Percentiles rank a stretch among this genome's conserved stretches.
Conservation (phyloP, 2,113 vertebrate genomes). For the Psittacula cyanocephala region DNA sequence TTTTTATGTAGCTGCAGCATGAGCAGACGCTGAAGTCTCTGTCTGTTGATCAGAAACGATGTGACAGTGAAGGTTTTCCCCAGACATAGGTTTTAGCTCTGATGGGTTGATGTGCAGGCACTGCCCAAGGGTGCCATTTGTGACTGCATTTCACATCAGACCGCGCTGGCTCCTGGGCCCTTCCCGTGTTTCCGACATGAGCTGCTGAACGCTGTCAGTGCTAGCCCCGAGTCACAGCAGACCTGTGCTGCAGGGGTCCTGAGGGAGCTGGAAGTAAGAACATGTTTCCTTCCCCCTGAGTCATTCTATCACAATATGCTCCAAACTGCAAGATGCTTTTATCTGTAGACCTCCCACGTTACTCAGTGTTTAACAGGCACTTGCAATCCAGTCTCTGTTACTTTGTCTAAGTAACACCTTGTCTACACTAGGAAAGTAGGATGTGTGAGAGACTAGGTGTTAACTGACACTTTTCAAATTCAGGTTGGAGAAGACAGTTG, state of each 20-base stretch:
- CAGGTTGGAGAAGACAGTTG: constrained; percentile 1
- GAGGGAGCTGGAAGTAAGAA: neutral
- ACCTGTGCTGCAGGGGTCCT: neutral
- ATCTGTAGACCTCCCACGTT: neutral
- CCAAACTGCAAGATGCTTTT: constrained; percentile 7
- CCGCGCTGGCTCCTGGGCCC: rapidly evolving
- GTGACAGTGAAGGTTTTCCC: neutral
- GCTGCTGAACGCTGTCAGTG: rapidly evolving
- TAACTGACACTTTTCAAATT: constrained; percentile 5
- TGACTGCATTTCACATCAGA: neutral
- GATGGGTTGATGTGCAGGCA: neutral
- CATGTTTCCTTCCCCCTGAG: neutral
- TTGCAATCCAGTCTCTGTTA: neutral
- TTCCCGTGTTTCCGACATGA: rapidly evolving
- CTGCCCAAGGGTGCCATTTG: neutral
- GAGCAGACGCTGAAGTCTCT: neutral
- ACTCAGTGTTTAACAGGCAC: neutral
- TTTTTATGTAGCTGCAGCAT: neutral
- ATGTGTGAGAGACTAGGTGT: constrained; percentile 54
- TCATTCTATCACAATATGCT: neutral
- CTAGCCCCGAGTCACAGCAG: rapidly evolving
- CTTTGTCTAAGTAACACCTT: constrained; percentile 41
- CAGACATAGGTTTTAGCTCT: rapidly evolving
- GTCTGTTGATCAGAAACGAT: neutral
- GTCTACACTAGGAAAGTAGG: neutral